These are phyloP conservation scores for Leptopilina syphax DNA, from an alignment of 2,888 invertebrate species.

Conservation along the genomic window DNA sequence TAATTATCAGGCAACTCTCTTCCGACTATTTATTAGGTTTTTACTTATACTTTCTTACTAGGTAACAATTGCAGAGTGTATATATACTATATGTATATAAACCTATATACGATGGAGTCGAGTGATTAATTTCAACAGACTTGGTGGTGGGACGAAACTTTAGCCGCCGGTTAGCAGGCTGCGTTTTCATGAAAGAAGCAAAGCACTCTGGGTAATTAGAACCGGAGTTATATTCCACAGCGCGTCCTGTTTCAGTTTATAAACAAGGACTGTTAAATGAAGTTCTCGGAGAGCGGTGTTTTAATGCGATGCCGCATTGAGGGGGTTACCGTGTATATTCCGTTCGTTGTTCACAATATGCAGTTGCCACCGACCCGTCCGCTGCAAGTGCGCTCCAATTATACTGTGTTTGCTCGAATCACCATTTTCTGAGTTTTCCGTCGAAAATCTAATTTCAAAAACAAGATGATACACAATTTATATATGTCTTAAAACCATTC, in stretches of 20 bases:
- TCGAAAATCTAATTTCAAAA: conserved; percentile 6
- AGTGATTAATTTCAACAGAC: conserved; percentile 58
- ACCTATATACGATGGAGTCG: conserved; percentile 50
- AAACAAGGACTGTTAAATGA: conserved; percentile 74
- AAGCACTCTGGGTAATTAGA: conserved; percentile 75
- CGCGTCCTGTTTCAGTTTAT: conserved; percentile 74
- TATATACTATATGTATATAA: no score
- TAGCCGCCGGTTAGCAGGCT: conserved; percentile 56
- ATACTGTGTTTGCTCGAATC: conserved; percentile 30
- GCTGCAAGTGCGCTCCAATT: conserved; percentile 35
- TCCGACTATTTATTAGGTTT: conserved; percentile 75
- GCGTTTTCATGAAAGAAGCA: conserved; percentile 70
- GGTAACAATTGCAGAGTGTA: conserved; percentile 66
- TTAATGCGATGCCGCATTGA: conserved; percentile 48
- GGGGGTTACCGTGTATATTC: conserved; percentile 39
- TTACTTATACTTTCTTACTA: conserved; percentile 68
- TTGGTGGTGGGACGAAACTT: conserved; percentile 65
- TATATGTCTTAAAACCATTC: not conserved
- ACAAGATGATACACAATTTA: conserved; percentile 7
- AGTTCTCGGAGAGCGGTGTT: conserved; percentile 62
- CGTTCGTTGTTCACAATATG: conserved; percentile 30
- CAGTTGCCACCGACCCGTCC: conserved; percentile 38
- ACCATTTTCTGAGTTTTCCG: conserved; percentile 25
- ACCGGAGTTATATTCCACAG: conserved; percentile 72
- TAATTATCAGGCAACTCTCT: conserved; percentile 73